Evolutionary conservation across 2,888 invertebrate genomes (phyloP).

Genomic region (Dinocampus coccinellae): DNA sequence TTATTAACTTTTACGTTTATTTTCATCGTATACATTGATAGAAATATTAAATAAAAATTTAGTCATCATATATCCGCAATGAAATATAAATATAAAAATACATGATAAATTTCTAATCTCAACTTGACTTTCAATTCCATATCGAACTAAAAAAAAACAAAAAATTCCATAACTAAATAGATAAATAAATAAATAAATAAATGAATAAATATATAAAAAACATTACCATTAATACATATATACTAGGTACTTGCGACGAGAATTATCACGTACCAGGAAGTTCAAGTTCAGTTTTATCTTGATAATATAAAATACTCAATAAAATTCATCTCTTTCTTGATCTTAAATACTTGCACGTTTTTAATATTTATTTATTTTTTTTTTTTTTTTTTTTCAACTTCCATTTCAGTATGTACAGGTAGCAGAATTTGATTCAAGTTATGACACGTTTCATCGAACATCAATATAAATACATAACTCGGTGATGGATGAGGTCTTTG

Average conservation of each 20-base stretch:
- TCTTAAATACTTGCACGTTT: conserved; percentile 1
- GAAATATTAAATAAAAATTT: not conserved
- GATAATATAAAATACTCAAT: not conserved
- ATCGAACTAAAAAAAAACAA: not conserved
- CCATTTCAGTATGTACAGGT: no score
- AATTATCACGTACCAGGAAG: conserved; percentile 3
- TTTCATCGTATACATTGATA: not conserved
- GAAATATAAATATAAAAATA: not conserved
- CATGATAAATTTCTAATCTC: not conserved
- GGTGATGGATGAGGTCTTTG: not conserved
- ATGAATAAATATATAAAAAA: not conserved
- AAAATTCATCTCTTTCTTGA: conserved; percentile 2
- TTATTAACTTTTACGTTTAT: not conserved
- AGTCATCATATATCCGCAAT: not conserved
- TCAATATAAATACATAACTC: not conserved
- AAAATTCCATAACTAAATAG: not conserved
- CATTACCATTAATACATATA: not conserved
- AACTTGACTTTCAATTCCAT: not conserved
- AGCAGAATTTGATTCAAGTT: not conserved
- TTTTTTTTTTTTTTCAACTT: not conserved
- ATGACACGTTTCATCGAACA: not conserved
- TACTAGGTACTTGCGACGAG: not conserved
- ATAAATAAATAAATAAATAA: not conserved
- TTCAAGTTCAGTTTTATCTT: conserved; percentile 3
- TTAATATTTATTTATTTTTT: not conserved